Base-by-base conservation (phyloP, 2,797 vertebrate species). In the Enteromius mattozi region DNA sequence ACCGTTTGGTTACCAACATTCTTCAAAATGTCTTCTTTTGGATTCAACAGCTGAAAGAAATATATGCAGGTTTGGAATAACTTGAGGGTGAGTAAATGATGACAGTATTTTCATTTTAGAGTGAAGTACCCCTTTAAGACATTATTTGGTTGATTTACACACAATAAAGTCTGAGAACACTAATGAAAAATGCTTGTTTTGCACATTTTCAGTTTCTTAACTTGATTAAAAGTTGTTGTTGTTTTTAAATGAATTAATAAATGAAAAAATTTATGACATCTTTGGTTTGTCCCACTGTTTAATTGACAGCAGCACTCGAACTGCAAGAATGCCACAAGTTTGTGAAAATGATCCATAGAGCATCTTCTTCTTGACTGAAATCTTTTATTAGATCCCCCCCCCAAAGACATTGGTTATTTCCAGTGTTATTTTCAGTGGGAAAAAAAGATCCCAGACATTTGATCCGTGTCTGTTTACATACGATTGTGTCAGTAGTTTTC, bases 401-500 rank as follows among this genome's bases (percentile, higher is more conserved):
- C 10, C 10, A 24, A 59, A 59, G 54, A 59, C 54, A 56, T 27
- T 65, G 61, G 14, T 65, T 65, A 30, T 63, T 63, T 63, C 13
- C 24, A 63, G 19, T 69, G 19, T 10, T 40, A 12, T n/a, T 13
- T 42, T 13, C 2, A 72, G 19, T 33, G 71, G 27, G 8, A 4
- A 19, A 16, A 33, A 4, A 6, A 2, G 2, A 33, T 35, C 51
- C 37, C 13, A 76, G 49, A 37, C 12, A 7, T 24, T 37, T n/a
- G 74, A 77, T 77, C 21, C 30, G 21, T 75, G 19, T 45, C 17
- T 61, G 80, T 72, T 56, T 80, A 42, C 45, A 24, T 49, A 56
- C 40, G 30, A 70, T 61, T 49, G 49, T 80, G 49, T 74, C n/a
- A 54, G 56, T 30, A 70, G 5, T 77, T 69, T 76, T 37, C 21